Percentiles rank a stretch among this genome's conserved stretches.
phyloP scores from a whole-genome alignment of 1,140 invertebrate genomes.

The Triops longicaudatus region DNA sequence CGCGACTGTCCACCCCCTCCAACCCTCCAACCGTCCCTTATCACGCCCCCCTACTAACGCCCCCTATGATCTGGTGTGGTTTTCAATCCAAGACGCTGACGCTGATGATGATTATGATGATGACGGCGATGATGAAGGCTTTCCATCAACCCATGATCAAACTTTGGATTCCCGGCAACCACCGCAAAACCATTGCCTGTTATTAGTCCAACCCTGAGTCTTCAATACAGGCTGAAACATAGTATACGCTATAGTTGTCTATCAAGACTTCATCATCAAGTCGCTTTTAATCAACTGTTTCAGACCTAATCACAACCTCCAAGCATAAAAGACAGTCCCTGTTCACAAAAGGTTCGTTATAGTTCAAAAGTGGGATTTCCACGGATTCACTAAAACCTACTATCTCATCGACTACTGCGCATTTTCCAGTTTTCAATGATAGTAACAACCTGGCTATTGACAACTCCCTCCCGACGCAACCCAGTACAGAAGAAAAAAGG shows the following conservation, averaged over 20 bases:
- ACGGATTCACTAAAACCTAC: neutral
- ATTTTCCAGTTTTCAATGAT: neutral
- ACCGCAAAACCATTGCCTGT: neutral
- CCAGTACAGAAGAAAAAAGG: neutral
- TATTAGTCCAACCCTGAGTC: neutral
- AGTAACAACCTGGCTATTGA: neutral
- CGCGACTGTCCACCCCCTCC: conserved; percentile 13
- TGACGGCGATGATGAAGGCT: neutral
- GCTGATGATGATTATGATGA: neutral
- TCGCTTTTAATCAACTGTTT: conserved; percentile 15
- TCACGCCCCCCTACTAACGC: neutral
- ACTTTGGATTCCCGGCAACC: neutral
- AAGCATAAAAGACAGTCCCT: neutral
- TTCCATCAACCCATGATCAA: neutral
- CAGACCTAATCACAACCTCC: neutral
- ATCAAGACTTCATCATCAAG: neutral
- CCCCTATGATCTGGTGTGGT: neutral
- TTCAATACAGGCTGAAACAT: too few relatives aligned
- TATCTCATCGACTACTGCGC: neutral
- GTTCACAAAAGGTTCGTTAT: neutral
- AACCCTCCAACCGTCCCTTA: neutral
- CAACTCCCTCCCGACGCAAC: neutral
- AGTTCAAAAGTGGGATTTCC: neutral
- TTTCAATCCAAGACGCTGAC: conserved; percentile 12
- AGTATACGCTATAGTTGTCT: neutral